phyloP scores from a whole-genome alignment of 2,797 vertebrate genomes.

The Carapus acus region DNA sequence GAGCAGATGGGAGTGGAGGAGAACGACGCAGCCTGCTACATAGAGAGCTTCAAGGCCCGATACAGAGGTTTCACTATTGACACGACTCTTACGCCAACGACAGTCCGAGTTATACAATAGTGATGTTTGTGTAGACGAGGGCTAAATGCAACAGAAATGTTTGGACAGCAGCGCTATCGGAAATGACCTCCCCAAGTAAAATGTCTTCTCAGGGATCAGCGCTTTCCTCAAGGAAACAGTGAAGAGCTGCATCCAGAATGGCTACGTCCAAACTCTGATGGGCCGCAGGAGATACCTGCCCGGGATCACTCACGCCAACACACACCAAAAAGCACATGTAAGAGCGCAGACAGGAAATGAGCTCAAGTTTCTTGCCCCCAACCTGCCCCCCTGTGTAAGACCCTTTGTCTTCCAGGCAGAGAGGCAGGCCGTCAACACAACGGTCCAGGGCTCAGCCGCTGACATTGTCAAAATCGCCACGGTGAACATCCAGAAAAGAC shows the following conservation, averaged over 20 bases:
- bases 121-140: no score
- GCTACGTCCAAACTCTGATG: conserved; percentile 90
- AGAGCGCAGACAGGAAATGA: no score
- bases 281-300: conserved; percentile 89
- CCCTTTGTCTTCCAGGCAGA: conserved; percentile 85
- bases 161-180: no score
- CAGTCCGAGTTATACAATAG: no score
- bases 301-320: conserved; percentile 82
- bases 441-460: conserved; percentile 93
- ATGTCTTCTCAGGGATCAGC: conserved; percentile 84
- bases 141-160: no score
- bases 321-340: conserved; percentile 86
- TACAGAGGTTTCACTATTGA: no score
- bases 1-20: conserved; percentile 95
- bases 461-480: conserved; percentile 97
- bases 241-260: conserved; percentile 81
- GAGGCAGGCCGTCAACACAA: conserved; percentile 93
- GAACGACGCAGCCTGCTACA: conserved; percentile 86
- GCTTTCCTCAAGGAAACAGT: conserved; percentile 86
- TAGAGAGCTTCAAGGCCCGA: conserved; percentile 92
- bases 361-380: not conserved
- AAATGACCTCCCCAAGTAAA: no score
- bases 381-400: conserved; percentile 1
- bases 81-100: no score
- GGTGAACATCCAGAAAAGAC: conserved; percentile 83